Evolutionary conservation across 2,797 vertebrate species (phyloP).

Genomic region (Spinibarbus caldwelli): DNA sequence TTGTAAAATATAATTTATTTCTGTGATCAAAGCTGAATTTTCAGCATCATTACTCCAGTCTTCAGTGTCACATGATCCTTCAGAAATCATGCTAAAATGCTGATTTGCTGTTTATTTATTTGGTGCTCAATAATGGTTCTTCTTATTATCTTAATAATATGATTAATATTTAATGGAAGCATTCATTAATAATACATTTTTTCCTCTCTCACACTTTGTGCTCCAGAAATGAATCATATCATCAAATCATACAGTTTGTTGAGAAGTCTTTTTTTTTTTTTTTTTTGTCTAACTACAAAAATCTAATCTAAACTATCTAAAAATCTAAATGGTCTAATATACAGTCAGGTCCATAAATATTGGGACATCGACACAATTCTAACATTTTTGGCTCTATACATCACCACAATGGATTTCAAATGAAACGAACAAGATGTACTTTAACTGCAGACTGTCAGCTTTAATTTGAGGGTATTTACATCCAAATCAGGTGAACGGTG

Average conservation of each 20-base stretch:
- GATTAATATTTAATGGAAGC: not conserved
- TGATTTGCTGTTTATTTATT: not conserved
- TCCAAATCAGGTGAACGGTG: no score
- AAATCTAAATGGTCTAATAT: not conserved
- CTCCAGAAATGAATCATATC: not conserved
- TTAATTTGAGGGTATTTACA: no score
- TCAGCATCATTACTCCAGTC: not conserved
- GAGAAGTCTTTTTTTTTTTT: no score
- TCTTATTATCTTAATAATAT: not conserved
- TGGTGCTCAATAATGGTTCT: not conserved
- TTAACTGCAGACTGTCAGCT: no score
- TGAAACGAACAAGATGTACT: no score
- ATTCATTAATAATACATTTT: not conserved
- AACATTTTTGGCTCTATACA: no score
- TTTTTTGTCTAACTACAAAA: not conserved
- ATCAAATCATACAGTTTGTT: not conserved
- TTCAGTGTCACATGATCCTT: no score
- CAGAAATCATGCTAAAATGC: not conserved
- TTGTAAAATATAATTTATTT: no score
- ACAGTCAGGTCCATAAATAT: no score
- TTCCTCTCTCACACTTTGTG: not conserved
- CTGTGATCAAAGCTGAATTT: not conserved
- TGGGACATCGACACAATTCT: no score
- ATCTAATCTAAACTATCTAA: not conserved
- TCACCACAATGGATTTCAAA: no score